A percentile compares a stretch with the other conserved stretches of the same genome.
These are phyloP conservation scores for Criorhina ranunculi DNA, from an alignment of 2,888 invertebrate genomes.

Conservation along the genomic window DNA sequence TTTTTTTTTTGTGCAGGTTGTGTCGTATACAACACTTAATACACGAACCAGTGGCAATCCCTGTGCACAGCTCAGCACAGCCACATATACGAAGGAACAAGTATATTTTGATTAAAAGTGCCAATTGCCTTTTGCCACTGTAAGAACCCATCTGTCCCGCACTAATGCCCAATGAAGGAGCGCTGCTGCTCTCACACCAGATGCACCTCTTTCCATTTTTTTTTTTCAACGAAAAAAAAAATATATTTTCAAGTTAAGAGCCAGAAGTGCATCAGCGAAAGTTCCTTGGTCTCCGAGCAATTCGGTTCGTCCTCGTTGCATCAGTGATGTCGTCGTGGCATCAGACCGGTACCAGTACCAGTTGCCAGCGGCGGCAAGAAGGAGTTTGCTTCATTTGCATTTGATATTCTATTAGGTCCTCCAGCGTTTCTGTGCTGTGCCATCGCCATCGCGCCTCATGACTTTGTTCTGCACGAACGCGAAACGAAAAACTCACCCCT, in stretches of 20 bases:
- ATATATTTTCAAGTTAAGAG: constrained; percentile 50
- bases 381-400: constrained; percentile 71
- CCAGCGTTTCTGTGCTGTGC: constrained; percentile 19
- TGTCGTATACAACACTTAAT: constrained; percentile 40
- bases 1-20: constrained; percentile 46
- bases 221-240: no score
- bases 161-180: constrained; percentile 56
- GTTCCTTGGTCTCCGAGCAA: constrained; percentile 69
- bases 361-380: constrained; percentile 48
- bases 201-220: constrained; percentile 30
- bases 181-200: constrained; percentile 24
- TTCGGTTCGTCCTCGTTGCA: constrained; percentile 20
- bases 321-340: constrained; percentile 20
- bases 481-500: constrained; percentile 65
- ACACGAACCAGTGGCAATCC: constrained; percentile 38
- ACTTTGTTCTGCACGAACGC: constrained; percentile 68
- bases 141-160: constrained; percentile 53
- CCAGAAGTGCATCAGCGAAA: constrained; percentile 70
- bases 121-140: constrained; percentile 53
- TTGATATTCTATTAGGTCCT: constrained; percentile 72
- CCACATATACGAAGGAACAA: constrained; percentile 11
- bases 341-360: constrained; percentile 16
- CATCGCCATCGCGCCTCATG: constrained; percentile 46
- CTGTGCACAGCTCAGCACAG: not conserved
- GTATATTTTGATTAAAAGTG: constrained; percentile 74